A percentile compares a stretch with the other conserved stretches of the same genome.
Evolutionary conservation across 2,888 invertebrate species (phyloP).

Genomic region (Eupsilia transversa): DNA sequence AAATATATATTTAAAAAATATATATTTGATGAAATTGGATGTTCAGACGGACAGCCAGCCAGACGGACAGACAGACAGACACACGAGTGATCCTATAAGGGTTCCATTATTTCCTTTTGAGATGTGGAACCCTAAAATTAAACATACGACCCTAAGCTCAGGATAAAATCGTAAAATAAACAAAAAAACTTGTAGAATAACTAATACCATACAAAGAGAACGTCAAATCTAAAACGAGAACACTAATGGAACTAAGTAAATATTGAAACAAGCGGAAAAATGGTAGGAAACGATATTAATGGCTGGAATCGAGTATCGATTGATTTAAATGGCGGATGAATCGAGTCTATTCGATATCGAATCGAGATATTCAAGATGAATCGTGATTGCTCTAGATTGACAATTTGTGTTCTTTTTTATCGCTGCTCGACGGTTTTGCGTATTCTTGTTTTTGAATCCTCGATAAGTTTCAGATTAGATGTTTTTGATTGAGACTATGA

Average conservation of each 20-base stretch:
- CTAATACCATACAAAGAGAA: conserved; percentile 31
- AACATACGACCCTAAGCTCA: background rate
- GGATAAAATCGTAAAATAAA: conserved; percentile 16
- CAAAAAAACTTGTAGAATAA: conserved; percentile 18
- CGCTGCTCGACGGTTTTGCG: conserved; percentile 59
- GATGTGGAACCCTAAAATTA: no score
- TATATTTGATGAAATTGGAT: no score
- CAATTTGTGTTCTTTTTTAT: conserved; percentile 69
- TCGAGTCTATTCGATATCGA: conserved; percentile 66
- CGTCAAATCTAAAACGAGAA: conserved; percentile 51
- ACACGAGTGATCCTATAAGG: no score
- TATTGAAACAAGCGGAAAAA: conserved; percentile 70
- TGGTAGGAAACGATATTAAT: conserved; percentile 71
- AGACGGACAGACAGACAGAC: no score
- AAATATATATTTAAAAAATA: no score
- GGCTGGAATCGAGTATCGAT: conserved; percentile 70
- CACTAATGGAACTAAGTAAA: conserved; percentile 69
- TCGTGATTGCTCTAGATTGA: conserved; percentile 69
- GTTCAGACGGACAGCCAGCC: no score
- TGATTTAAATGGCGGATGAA: conserved; percentile 72
- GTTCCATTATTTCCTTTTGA: no score
- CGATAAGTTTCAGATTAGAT: conserved; percentile 37
- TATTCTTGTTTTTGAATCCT: conserved; percentile 41
- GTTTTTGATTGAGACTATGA: conserved; percentile 28
- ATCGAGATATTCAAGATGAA: conserved; percentile 66